Conservation (phyloP, 2,797 vertebrate genomes). For the Thalassophryne amazonica region DNA sequence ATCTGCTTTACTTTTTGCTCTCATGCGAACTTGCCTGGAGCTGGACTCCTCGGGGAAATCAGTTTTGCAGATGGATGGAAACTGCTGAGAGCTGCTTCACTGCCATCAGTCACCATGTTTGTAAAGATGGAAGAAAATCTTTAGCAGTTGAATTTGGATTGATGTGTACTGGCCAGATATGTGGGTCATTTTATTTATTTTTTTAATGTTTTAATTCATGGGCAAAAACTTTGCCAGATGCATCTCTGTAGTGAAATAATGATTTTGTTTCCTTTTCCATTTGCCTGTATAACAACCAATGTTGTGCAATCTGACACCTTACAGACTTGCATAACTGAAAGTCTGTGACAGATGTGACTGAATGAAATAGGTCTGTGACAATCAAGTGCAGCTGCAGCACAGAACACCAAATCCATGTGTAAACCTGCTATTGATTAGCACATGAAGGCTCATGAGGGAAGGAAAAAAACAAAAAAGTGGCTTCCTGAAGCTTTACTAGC, state of each 20-base stretch:
- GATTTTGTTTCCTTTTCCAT: constrained; percentile 1
- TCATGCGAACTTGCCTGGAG: constrained; percentile 13
- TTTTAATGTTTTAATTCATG: constrained; percentile 42
- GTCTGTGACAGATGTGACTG: constrained; percentile 17
- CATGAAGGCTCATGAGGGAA: neutral
- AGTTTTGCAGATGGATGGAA: constrained; percentile 43
- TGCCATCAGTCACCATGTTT: constrained; percentile 52
- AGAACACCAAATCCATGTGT: constrained; percentile 57
- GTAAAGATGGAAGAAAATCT: constrained; percentile 58
- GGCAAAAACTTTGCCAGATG: constrained; percentile 28
- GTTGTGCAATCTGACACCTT: neutral
- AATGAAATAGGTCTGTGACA: constrained; percentile 42
- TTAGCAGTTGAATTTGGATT: constrained; percentile 31
- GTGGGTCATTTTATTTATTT: too few species aligned
- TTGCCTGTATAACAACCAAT: neutral
- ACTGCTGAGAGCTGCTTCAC: constrained; percentile 32
- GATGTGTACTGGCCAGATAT: constrained; percentile 40
- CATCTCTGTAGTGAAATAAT: constrained; percentile 4
- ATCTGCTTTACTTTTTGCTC: constrained; percentile 5
- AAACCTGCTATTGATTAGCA: constrained; percentile 46
- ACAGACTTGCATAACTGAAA: constrained; percentile 55
- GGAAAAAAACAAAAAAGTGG: too few species aligned
- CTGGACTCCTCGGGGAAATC: constrained; percentile 39
- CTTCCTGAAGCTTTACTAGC: neutral
- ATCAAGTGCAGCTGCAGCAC: constrained; percentile 54